A percentile compares a stretch with the other conserved stretches of the same genome.
Conservation (phyloP, 92 coral and sea anemone species). For the Desmophyllum pertusum region DNA sequence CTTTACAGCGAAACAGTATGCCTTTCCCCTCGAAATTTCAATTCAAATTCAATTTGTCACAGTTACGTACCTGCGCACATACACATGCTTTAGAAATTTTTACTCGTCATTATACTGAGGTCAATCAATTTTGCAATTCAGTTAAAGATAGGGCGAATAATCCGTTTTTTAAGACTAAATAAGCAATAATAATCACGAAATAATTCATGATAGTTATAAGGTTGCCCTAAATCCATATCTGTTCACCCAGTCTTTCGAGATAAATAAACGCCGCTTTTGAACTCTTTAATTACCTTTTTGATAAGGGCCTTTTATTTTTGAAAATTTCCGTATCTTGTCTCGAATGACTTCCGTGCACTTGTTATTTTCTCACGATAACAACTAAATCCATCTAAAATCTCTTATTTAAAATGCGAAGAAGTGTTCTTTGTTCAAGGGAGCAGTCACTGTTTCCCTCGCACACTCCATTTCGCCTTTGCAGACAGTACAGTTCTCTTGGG, state of each 20-base stretch:
- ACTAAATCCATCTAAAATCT: slow-evolving; percentile 38
- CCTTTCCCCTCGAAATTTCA: not conserved
- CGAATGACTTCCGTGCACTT: slow-evolving; percentile 2
- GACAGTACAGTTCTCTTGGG: slow-evolving; percentile 57
- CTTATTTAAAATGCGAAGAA: slow-evolving; percentile 73
- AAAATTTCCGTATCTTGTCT: not conserved
- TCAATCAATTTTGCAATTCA: not conserved
- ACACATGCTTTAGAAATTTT: not conserved
- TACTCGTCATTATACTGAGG: not conserved
- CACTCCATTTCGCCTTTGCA: slow-evolving; percentile 60
- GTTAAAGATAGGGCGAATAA: not conserved
- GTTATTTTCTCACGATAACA: slow-evolving; percentile 3
- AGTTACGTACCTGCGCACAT: not conserved
- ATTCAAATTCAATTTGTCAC: not conserved
- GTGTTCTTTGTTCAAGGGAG: slow-evolving; percentile 60
- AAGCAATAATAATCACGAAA: not conserved
- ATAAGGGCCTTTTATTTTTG: not conserved
- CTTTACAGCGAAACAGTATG: not conserved
- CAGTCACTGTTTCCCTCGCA: slow-evolving; percentile 61
- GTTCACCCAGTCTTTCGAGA: not conserved
- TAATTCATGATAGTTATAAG: not conserved
- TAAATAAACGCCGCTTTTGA: not conserved
- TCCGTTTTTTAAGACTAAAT: no score
- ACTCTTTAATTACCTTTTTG: not conserved
- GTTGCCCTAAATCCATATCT: not conserved